Evolutionary conservation across 2,113 vertebrate species (phyloP), one percentile per base, ranked within the genome.

Genomic region (Etia nguti): DNA sequence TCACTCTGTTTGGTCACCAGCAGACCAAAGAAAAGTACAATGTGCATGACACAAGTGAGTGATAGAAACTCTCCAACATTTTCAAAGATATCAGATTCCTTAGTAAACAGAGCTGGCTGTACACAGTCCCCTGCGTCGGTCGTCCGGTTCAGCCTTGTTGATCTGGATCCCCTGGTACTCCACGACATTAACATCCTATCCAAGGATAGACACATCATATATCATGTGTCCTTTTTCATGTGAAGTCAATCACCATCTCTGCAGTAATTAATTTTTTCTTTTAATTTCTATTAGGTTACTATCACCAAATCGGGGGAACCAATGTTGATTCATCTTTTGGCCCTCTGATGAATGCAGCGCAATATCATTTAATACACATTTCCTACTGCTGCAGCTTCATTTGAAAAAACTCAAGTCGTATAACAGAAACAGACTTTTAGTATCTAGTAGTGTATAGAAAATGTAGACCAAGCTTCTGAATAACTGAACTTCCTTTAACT

Each of bases 251-350:
- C 1, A 46, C 38, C 68, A 46, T 46, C 68, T 46, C 13, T 73
- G 22, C 38, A 46, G 41, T 24, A 41, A 70, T 70, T 68, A 1
- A 1, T 38, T 36, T 38, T 68, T 68, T 68, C 6, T 68, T 68
- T 68, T 68, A 8, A 43, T 70, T 70, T 43, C 3, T 24, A 6
- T 41, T 70, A 24, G 8, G 65, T 43, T 15, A 43, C 65, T 0
- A 1, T 1, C 9, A 26, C 24, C 38, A 73, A 18, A 48, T 73
- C 0, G 5, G 38, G 38, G 8, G 0, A 0, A 10, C 8, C 41
- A 46, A 46, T 46, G 8, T 10, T 0, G 68, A 26, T 29, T 73
- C 1, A 1, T 46, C 15, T 8, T 46, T 10, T 73, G 2, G 22
- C 22, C 22, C 0, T 48, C 22, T 41, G n/a, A 41, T 41, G 41